These are phyloP conservation scores for Gadus chalcogrammus DNA, from an alignment of 2,113 vertebrate species.

Conservation along the genomic window DNA sequence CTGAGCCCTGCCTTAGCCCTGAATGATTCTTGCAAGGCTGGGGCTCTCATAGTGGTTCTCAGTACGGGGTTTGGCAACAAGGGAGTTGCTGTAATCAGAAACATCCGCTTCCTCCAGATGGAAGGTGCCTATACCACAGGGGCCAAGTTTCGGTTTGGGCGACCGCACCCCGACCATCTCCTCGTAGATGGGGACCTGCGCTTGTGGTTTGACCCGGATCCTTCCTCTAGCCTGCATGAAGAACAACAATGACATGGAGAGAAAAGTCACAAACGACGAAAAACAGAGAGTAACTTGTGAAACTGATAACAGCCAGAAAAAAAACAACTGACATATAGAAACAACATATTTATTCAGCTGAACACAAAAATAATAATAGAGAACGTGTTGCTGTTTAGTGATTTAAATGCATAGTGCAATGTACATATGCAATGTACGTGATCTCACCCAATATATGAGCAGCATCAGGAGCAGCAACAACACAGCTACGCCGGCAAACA, in stretches of 20 bases:
- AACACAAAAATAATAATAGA: too few relatives aligned
- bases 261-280: conserved; percentile 5
- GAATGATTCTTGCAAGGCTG: background rate
- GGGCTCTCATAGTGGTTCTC: conserved; percentile 64
- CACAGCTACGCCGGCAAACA: conserved; percentile 47
- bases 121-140: background rate
- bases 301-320: too few relatives aligned
- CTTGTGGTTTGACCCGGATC: conserved; percentile 15
- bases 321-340: too few relatives aligned
- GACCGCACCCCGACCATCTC: conserved; percentile 60
- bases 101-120: conserved; percentile 39
- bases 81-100: conserved; percentile 38
- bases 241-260: conserved; percentile 38
- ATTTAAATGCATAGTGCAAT: too few relatives aligned
- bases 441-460: conserved; percentile 43
- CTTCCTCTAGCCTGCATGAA: conserved; percentile 41
- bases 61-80: conserved; percentile 3
- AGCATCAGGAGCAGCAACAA: conserved; percentile 46
- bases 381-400: too few relatives aligned
- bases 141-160: conserved; percentile 13
- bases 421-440: too few relatives aligned
- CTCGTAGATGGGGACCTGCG: conserved; percentile 64
- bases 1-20: background rate
- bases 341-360: too few relatives aligned
- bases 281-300: too few relatives aligned